Evolutionary conservation across 2,113 vertebrate species (phyloP), one percentile per base, ranked within the genome.

Genomic region (Pedionomus torquatus): DNA sequence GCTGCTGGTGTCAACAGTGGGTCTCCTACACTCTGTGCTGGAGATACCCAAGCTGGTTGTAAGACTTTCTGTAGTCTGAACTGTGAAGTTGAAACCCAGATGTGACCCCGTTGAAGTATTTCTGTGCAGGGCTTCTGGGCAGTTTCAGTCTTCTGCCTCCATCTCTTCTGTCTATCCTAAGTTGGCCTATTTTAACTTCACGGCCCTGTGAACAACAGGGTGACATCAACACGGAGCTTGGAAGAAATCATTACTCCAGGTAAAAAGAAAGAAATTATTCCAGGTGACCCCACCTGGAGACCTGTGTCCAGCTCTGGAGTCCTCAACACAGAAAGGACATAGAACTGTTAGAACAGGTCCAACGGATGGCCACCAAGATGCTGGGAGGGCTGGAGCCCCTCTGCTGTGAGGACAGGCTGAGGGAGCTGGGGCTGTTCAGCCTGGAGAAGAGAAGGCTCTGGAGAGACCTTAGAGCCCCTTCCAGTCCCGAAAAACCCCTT

Each of bases 71-170:
- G 57, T 21, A 13, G 6, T 7, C 44, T 60, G 69, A 77, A 21
- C 35, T 8, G 20, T 26, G 35, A 64, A 49, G 28, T 18, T 24
- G 13, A 64, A 58, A 33, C 31, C 65, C 21, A 37, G 43, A 17
- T 24, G 26, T 14, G 35, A 1, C 15, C 51, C 25, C 0, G 0
- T 7, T 48, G 30, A 15, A 3, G 8, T 35, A 33, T 24, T 81
- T 60, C 41, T 33, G 69, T 24, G 39, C 20, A 21, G 46, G 33
- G 61, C 5, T 39, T 69, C 54, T 61, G n/a, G 35, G 49, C 35
- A 28, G n/a, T n/a, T n/a, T n/a, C 39, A 24, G 10, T 19, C 60
- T 33, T 39, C 66, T 49, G 31, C 6, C 60, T 63, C 54, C 54
- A 74, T 41, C 46, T 46, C 20, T 39, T 5, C n/a, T 55, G 11